Evolutionary conservation across 2,888 invertebrate genomes (phyloP), one percentile per base, ranked within the genome.

Genomic region (Choreutis nemorana): DNA sequence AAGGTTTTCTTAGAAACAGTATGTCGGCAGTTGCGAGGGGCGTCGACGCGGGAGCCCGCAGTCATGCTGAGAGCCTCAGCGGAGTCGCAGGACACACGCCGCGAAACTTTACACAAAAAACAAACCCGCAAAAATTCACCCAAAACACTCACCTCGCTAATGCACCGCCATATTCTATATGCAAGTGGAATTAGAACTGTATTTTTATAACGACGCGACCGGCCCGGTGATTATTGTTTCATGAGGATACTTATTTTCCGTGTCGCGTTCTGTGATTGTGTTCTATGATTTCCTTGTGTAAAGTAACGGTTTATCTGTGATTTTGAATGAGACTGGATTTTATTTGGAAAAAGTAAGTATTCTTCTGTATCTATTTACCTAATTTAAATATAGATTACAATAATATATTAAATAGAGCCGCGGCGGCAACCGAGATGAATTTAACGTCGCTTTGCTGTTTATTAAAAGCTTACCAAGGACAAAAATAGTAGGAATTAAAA

Each of bases 11-110:
- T 66, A 68, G 73, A 65, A 72, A 66, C 66, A 68, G 71, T 66
- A 73, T 71, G 72, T 68, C 73, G 67, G 70, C 54, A 57, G 59
- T 53, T 42, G 46, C 61, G 61, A 71, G 73, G 75, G 75, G 73
- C 71, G 73, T 59, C 75, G 64, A 60, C 68, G 73, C 73, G 73
- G 77, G 77, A 70, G 71, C 70, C 58, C 65, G 71, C 77, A 78
- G 78, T 78, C 78, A 77, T 78, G 78, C 78, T 78, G 78, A 66
- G 78, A 65, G 45, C 53, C 68, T 77, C 77, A 65, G 73, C 73
- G 62, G 63, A 68, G 66, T 50, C 62, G 66, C 64, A 63, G 77
- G 73, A 64, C 68, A 60, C 73, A 73, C 62, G 73, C 62, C 68
- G 77, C 71, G 77, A 68, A 55, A 44, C 56, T 51, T 68, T 63